Evolutionary conservation across 2,797 vertebrate species (phyloP).

Genomic region (Anisognathus igniventris): DNA sequence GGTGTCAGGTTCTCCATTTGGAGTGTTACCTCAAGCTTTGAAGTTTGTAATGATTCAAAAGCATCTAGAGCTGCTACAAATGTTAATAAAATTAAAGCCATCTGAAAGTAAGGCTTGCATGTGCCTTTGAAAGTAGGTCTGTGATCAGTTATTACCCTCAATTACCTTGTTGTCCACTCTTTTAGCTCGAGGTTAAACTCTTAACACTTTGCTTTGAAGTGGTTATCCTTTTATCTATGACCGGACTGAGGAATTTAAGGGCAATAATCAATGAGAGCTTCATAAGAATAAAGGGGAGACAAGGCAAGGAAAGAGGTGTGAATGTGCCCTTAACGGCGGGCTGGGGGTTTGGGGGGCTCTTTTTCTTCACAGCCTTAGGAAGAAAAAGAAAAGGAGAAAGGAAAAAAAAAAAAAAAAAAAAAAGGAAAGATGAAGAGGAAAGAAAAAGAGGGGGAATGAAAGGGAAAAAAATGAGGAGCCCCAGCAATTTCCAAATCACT

Average conservation of each 20-base stretch:
- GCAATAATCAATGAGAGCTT: slow-evolving; percentile 94
- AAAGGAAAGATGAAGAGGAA: too few species aligned
- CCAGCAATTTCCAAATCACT: slow-evolving; percentile 51
- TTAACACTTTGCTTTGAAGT: slow-evolving; percentile 97
- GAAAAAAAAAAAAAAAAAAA: neutral
- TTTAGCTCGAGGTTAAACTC: slow-evolving; percentile 95
- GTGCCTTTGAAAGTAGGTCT: slow-evolving; percentile 82
- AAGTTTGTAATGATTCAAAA: slow-evolving; percentile 76
- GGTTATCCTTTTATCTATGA: slow-evolving; percentile 98
- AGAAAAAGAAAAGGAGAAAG: neutral
- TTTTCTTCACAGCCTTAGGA: neutral
- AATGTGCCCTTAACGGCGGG: slow-evolving; percentile 75
- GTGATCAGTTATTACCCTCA: slow-evolving; percentile 95
- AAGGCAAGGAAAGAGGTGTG: slow-evolving; percentile 83
- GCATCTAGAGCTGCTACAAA: slow-evolving; percentile 85
- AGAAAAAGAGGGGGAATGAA: neutral
- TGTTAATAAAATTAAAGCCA: slow-evolving; percentile 98
- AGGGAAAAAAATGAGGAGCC: neutral
- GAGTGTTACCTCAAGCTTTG: slow-evolving; percentile 78
- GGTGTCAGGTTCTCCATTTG: slow-evolving; percentile 66
- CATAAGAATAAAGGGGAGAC: slow-evolving; percentile 86
- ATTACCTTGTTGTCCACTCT: slow-evolving; percentile 93
- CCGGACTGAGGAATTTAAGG: slow-evolving; percentile 92
- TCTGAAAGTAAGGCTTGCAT: slow-evolving; percentile 82
- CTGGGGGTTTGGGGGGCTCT: slow-evolving; percentile 49